phyloP scores from a whole-genome alignment of 2,888 invertebrate genomes.

The Ceraclea dissimilis region DNA sequence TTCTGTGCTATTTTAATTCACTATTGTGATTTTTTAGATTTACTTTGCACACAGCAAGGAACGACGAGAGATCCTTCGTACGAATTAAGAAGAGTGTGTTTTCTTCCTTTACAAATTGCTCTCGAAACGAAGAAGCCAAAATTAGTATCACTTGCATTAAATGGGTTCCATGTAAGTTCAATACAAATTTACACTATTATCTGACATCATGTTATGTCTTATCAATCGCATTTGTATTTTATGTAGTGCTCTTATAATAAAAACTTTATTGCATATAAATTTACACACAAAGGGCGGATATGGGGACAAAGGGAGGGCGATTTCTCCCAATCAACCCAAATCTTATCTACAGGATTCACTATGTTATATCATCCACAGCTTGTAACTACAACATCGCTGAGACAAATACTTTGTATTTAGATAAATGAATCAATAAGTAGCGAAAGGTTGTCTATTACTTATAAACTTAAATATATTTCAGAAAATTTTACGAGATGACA shows the following conservation, averaged over 20 bases:
- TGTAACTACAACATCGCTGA: too few species aligned
- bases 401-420: too few species aligned
- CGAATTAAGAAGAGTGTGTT: conserved; percentile 77
- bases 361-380: too few species aligned
- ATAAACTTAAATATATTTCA: conserved; percentile 39
- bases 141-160: conserved; percentile 73
- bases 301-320: too few species aligned
- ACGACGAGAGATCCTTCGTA: conserved; percentile 70
- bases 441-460: too few species aligned
- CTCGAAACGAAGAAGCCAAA: conserved; percentile 82
- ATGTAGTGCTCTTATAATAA: too few species aligned
- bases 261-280: too few species aligned
- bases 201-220: background rate
- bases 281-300: too few species aligned
- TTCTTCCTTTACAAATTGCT: conserved; percentile 77
- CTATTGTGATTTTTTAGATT: conserved; percentile 47
- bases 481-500: conserved; percentile 86
- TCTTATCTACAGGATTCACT: too few species aligned
- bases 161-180: conserved; percentile 79
- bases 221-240: background rate
- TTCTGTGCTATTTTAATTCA: background rate
- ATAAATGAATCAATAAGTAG: too few species aligned
- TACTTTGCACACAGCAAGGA: conserved; percentile 74
- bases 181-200: background rate
- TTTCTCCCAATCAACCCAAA: too few species aligned